Evolutionary conservation across 2,797 vertebrate genomes (phyloP).

Genomic region (Cirrhinus molitorella): DNA sequence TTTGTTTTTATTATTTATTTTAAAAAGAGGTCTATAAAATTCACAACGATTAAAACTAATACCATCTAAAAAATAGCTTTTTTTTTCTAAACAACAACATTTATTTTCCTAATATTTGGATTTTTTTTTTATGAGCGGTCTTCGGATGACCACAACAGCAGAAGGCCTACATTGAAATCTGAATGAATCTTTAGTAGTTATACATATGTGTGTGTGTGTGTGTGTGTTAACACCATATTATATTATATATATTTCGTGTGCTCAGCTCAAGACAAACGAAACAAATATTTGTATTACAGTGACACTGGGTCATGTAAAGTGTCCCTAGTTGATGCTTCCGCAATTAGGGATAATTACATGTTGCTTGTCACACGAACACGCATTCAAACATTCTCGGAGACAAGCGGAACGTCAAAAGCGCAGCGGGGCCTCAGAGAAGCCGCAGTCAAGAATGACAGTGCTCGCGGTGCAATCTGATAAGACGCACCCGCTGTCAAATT

Average conservation of each 20-base stretch:
- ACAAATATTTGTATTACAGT: conserved; percentile 52
- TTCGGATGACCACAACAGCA: neutral
- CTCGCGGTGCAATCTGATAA: conserved; percentile 57
- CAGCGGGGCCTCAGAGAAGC: conserved; percentile 44
- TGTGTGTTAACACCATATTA: no score
- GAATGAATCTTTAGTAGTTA: neutral
- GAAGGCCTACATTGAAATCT: neutral
- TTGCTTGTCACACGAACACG: conserved; percentile 41
- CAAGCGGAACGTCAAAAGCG: conserved; percentile 51
- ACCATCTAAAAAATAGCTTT: neutral
- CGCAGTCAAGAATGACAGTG: conserved; percentile 52
- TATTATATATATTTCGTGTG: neutral
- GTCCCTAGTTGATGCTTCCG: conserved; percentile 43
- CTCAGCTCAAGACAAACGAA: conserved; percentile 43
- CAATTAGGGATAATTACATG: conserved; percentile 61
- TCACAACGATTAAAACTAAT: neutral
- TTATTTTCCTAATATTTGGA: neutral
- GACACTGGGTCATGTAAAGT: conserved; percentile 53
- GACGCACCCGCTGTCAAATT: conserved; percentile 54
- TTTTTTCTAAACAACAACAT: neutral
- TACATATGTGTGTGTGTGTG: no score
- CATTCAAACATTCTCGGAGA: conserved; percentile 41
- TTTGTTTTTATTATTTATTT: neutral
- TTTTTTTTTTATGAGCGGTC: neutral
- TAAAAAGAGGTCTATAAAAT: neutral